Percentiles rank a stretch among this genome's conserved stretches.
phyloP scores from a whole-genome alignment of 2,797 vertebrate genomes.

The Anas flavirostris region DNA sequence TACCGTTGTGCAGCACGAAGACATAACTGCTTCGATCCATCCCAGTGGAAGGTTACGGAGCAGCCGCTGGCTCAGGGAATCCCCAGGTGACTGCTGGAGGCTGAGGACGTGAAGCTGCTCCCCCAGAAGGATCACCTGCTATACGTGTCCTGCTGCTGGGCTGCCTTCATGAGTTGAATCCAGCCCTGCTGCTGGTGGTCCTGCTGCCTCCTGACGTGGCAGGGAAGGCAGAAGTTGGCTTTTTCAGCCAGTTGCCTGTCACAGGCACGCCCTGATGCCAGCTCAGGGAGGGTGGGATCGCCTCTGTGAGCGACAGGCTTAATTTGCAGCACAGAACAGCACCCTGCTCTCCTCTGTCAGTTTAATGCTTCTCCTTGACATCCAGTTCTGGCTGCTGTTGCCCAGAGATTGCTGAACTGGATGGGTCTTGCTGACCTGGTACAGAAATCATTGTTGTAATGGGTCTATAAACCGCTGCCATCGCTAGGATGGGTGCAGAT shows the following conservation, averaged over 20 bases:
- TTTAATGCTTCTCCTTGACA: conserved; percentile 3
- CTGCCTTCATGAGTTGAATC: background rate
- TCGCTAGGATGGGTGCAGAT: background rate
- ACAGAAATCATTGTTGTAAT: background rate
- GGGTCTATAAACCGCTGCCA: conserved; percentile 6
- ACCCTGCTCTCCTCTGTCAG: background rate
- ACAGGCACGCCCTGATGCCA: background rate
- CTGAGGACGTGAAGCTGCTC: background rate
- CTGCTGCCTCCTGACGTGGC: background rate
- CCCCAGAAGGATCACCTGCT: background rate
- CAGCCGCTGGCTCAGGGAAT: background rate
- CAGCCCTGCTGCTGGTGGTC: background rate
- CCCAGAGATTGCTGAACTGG: background rate
- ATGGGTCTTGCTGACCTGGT: conserved; percentile 44
- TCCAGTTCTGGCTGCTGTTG: background rate
- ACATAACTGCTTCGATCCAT: background rate
- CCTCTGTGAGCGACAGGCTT: background rate
- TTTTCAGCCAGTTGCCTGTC: background rate
- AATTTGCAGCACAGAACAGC: background rate
- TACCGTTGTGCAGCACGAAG: background rate
- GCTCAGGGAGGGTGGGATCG: background rate
- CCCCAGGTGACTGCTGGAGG: background rate
- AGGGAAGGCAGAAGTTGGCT: background rate
- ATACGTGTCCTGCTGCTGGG: background rate
- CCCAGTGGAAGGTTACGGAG: accelerated